phyloP scores from a whole-genome alignment of 2,113 vertebrate genomes.

The Petrocephalus microphthalmus region DNA sequence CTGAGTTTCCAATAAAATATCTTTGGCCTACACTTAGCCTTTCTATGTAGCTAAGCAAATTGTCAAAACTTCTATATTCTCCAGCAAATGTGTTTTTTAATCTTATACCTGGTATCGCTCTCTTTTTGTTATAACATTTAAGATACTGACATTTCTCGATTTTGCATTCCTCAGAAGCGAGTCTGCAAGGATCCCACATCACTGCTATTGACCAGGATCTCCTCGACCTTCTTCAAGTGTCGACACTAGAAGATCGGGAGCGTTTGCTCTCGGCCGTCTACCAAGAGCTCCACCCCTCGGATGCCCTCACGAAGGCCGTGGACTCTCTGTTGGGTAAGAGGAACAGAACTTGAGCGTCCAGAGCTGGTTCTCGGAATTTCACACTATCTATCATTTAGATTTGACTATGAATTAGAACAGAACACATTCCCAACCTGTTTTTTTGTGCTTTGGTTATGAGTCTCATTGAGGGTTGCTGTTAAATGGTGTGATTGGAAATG shows the following conservation, averaged over 20 bases:
- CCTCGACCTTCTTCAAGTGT: slow-evolving; percentile 55
- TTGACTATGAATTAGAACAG: background rate
- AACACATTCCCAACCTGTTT: background rate
- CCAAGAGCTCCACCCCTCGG: slow-evolving; percentile 56
- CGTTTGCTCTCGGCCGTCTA: slow-evolving; percentile 59
- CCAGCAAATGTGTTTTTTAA: background rate
- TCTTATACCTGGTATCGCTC: background rate
- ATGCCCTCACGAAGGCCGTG: slow-evolving; percentile 36
- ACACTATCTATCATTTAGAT: background rate
- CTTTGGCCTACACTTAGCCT: background rate
- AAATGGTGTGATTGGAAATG: background rate
- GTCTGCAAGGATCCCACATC: slow-evolving; percentile 57
- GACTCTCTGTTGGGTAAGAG: slow-evolving; percentile 53
- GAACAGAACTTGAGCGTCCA: background rate
- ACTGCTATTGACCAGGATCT: slow-evolving; percentile 51
- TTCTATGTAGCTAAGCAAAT: background rate
- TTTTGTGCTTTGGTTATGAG: background rate
- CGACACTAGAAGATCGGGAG: slow-evolving; percentile 54
- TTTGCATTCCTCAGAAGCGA: slow-evolving; percentile 43
- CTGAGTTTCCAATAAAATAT: background rate
- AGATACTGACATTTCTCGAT: background rate
- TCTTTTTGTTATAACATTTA: background rate
- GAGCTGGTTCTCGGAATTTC: background rate
- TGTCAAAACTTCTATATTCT: background rate
- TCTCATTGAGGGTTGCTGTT: background rate